These are phyloP conservation scores for Drosophila ochracea DNA, from an alignment of 2,888 invertebrate species.

Conservation along the genomic window DNA sequence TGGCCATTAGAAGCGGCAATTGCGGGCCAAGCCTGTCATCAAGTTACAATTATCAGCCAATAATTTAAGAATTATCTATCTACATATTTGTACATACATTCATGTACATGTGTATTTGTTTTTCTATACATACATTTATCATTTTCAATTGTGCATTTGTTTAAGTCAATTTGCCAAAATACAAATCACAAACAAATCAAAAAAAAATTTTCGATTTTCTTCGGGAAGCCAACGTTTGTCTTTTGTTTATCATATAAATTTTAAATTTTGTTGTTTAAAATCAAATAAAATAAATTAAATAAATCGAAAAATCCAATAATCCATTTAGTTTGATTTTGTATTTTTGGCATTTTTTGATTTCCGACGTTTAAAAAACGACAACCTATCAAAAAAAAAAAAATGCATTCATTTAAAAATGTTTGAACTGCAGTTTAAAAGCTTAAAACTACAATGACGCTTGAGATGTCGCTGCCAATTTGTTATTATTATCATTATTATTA, in stretches of 20 bases:
- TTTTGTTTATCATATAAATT: background rate
- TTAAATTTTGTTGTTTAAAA: background rate
- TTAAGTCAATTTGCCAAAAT: constrained; percentile 9
- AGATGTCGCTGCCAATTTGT: constrained; percentile 1
- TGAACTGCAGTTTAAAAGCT: constrained; percentile 38
- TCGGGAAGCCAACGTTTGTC: background rate
- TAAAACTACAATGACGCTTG: constrained; percentile 16
- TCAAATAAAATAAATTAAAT: background rate
- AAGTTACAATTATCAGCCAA: constrained; percentile 29
- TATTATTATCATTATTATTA: constrained; percentile 1
- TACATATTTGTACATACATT: constrained; percentile 23
- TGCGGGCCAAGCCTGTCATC: constrained; percentile 30
- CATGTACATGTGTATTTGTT: constrained; percentile 5
- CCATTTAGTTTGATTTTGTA: background rate
- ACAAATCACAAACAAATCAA: constrained; percentile 2
- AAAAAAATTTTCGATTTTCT: too few relatives aligned
- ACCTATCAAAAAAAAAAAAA: constrained; percentile 1
- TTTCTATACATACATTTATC: constrained; percentile 9
- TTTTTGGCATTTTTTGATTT: constrained; percentile 6
- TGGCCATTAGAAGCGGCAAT: constrained; percentile 27
- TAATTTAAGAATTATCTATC: constrained; percentile 32
- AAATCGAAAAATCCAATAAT: background rate
- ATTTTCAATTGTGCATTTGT: constrained; percentile 15
- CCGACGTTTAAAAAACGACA: background rate
- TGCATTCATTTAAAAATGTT: background rate